phyloP scores from a whole-genome alignment of 2,888 invertebrate species.

The Ichneumon xanthorius region DNA sequence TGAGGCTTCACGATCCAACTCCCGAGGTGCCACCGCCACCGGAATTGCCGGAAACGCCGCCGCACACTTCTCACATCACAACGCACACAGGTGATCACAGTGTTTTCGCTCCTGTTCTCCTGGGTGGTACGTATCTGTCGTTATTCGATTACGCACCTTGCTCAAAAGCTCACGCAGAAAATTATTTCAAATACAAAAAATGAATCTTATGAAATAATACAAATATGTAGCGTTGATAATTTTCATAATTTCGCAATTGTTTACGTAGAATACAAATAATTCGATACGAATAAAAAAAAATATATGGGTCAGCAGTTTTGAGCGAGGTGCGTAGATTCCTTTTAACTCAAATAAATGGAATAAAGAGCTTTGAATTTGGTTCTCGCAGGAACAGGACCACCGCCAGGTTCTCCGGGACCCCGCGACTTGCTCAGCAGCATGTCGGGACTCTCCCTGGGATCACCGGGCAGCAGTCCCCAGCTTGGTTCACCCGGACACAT shows the following conservation, averaged over 20 bases:
- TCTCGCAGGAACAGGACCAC: constrained; percentile 75
- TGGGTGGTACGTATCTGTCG: constrained; percentile 76
- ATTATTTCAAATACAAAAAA: not conserved
- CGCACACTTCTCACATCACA: constrained; percentile 77
- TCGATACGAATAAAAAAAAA: not conserved
- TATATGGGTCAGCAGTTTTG: not conserved
- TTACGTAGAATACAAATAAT: too few relatives aligned
- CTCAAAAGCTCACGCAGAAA: not conserved
- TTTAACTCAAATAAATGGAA: not conserved
- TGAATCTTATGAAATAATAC: not conserved
- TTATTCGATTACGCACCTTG: not conserved
- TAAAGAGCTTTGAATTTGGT: not conserved
- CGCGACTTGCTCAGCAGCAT: constrained; percentile 74
- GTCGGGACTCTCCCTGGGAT: constrained; percentile 80
- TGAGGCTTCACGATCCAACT: constrained; percentile 81
- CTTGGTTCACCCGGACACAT: constrained; percentile 82
- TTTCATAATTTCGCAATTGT: too few relatives aligned
- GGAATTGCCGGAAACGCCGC: constrained; percentile 83
- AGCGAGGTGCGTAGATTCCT: not conserved
- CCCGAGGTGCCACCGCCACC: constrained; percentile 78
- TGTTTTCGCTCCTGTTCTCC: constrained; percentile 85
- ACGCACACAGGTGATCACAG: constrained; percentile 85
- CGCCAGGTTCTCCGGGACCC: constrained; percentile 82
- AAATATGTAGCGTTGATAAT: too few relatives aligned
- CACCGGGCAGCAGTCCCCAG: constrained; percentile 83